Base-by-base conservation (phyloP, 1,140 invertebrate species). In the Ooceraea biroi region DNA sequence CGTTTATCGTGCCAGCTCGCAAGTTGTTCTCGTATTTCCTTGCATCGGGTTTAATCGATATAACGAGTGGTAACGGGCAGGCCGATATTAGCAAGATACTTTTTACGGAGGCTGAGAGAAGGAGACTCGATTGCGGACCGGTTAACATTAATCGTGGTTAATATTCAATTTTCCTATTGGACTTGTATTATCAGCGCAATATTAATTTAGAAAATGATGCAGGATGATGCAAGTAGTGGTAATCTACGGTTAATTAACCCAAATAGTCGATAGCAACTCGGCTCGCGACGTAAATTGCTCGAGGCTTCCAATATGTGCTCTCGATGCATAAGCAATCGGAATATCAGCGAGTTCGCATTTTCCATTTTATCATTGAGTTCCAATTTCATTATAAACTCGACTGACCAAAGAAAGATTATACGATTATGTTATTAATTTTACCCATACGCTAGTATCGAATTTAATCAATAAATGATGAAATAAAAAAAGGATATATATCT, bases 41-140 rank as follows among this genome's bases (percentile, higher is more conserved):
- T 41, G 58, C 27, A 19, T 36, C 44, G 41, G 8, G 27, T 77
- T 80, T 71, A 57, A 80, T 80, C 76, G 76, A 71, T 46, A 46
- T 22, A 57, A 69, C 17, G 19, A 52, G 36, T 46, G 27, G 52
- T 65, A 78, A 71, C 12, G 25, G 14, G 41, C 22, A 44, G 41
- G 2, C 36, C 17, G 36, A 78, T 76, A 36, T 63, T 48, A 60
- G 17, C 48, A 78, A 52, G 61, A 8, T 19, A 19, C 46, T 52
- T 55, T 11, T 63, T 63, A 27, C 46, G 27, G 19, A 68, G 30
- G 30, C 14, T 55, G 22, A 77, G 52, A 41, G 25, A 78, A 69
- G 48, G 36, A 55, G 19, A 78, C 41, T 41, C 11, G 44, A 69
- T n/a, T n/a, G 41, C 17, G 19, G 12, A 48, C 8, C 25, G 25